These are phyloP conservation scores for Cyprinella venusta DNA, from an alignment of 2,797 vertebrate genomes.

Conservation along the genomic window DNA sequence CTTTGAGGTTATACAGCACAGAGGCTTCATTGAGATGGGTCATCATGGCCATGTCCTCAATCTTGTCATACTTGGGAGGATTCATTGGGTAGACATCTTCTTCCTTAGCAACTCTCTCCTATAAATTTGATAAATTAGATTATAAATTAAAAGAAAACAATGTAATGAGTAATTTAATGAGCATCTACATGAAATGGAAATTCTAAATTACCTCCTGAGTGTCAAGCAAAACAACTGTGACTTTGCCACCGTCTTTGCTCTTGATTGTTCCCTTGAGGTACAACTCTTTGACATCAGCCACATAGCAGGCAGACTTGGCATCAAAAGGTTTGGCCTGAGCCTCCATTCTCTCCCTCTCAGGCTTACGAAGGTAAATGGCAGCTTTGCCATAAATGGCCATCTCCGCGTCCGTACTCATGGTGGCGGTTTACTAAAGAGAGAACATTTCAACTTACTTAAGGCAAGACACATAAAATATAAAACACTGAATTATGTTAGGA, in stretches of 20 bases:
- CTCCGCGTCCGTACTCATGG: constrained; percentile 79
- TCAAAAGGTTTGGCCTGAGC: constrained; percentile 81
- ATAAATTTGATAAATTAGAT: neutral
- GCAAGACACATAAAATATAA: neutral
- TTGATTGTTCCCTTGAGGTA: constrained; percentile 79
- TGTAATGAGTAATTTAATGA: neutral
- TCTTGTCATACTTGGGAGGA: constrained; percentile 83
- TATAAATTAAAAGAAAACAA: neutral
- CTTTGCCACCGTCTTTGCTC: constrained; percentile 72
- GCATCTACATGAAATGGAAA: neutral
- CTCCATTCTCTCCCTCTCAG: constrained; percentile 78
- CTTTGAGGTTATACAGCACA: constrained; percentile 87
- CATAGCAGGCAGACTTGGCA: constrained; percentile 79
- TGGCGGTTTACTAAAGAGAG: constrained; percentile 54
- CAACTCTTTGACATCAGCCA: constrained; percentile 72
- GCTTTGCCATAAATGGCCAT: constrained; percentile 77
- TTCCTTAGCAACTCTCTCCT: constrained; percentile 53
- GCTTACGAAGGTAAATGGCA: constrained; percentile 73
- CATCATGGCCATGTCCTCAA: constrained; percentile 88
- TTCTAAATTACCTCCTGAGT: constrained; percentile 15
- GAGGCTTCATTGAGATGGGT: constrained; percentile 82
- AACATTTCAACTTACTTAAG: neutral
- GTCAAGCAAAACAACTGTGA: constrained; percentile 63
- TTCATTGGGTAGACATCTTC: constrained; percentile 74
- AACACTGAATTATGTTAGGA: neutral